Base-by-base conservation (phyloP, 2,888 invertebrate species). In the Spatulosminthurus flaviceps region DNA sequence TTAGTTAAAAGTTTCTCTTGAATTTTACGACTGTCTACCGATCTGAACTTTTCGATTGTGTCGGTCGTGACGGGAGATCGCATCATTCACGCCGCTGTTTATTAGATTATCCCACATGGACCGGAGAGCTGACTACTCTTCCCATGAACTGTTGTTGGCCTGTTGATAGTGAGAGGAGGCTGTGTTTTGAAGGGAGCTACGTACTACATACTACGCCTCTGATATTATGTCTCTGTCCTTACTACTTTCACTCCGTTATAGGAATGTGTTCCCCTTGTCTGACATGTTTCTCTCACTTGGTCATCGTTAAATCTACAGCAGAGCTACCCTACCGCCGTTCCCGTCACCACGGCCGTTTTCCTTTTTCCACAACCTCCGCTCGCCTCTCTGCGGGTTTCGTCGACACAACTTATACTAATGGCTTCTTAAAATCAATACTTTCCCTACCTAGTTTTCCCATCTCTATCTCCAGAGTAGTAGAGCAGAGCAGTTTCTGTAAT, bases 391-490 rank as follows among this genome's bases (percentile, higher is more conserved):
- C 70, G 66, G 69, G 77, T 77, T 77, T 73, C 41, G 66, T 77
- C 72, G 69, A 79, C 79, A 73, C 76, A 79, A 79, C 76, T 79
- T 79, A 79, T 79, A 79, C 79, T 79, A 79, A 79, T 79, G 79
- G 79, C 76, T 79, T 79, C 76, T 76, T 77, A 79, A 79, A 79
- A 79, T 79, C 79, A 79, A 79, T 79, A 79, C 79, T 79, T 76
- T 64, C 71, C 79, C 79, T 76, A 79, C 76, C 67, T 67, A 43
- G n/a, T 24, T 71, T 72, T 72, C 72, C 51, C 24, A 29, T 72
- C 51, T 72, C 72, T 51, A 34, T 34, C 70, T 34, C 70, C 19
- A 51, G 51, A 19, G n/a, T 16, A 51, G 51, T 9, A 13, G 9
- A 41, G 41, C 7, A 13, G 7, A 41, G 41, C 41, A 51, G 51